Base-by-base conservation (phyloP, 1,140 invertebrate species). In the Phocides pigmalion region DNA sequence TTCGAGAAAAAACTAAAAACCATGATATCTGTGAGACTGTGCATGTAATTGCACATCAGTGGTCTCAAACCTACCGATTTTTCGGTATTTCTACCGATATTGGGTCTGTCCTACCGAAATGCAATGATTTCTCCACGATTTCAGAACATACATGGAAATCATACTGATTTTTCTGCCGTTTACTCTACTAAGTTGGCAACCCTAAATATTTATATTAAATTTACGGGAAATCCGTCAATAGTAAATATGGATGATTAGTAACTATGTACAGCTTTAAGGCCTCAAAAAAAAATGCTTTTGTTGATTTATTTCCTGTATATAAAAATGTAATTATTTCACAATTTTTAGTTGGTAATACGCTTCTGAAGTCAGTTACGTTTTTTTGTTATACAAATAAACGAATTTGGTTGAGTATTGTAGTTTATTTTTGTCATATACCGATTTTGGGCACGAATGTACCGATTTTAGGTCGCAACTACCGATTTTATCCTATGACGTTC, bases 131-230 rank as follows among this genome's bases (percentile, higher is more conserved):
- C 35, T 47, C 41, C 32, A 59, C 41, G 54, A 59, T 59, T 47
- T 59, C 16, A 47, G 9, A 47, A n/a, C 28, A 47, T 47, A n/a
- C 28, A 47, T 47, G 42, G 15, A 35, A 61, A 61, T 61, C 46
- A 20, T 61, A 22, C 25, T 16, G 25, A 59, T 46, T 58, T 47
- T 20, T 59, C 20, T 35, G 12, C 25, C 28, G 25, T 59, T 59
- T 35, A 46, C 41, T 19, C 20, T 46, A 32, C 16, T 59, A 16
- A 44, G 12, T 15, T 58, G 39, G 54, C 54, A 58, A 58, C 54
- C 39, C 17, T 41, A 44, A 35, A 35, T 11, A 46, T 59, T 46
- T 46, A 42, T 32, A 20, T 25, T 49, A 0, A 14, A 49, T 11
- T 49, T 25, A 49, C 46, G 46, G n/a, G 19, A 6, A 49, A 49